These are phyloP conservation scores for Diadophis punctatus DNA, from an alignment of 2,113 vertebrate species.

Conservation along the genomic window DNA sequence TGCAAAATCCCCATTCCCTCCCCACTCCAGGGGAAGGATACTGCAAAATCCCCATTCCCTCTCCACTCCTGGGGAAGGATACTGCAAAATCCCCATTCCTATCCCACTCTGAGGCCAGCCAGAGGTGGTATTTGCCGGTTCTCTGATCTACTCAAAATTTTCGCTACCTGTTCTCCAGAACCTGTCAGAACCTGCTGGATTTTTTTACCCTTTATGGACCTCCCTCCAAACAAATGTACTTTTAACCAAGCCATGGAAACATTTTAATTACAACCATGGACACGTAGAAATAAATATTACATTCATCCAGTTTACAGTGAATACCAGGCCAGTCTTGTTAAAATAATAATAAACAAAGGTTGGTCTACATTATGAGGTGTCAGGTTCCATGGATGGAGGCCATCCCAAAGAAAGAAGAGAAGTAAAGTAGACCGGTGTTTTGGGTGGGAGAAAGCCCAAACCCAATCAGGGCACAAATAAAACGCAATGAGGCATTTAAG, in stretches of 20 bases:
- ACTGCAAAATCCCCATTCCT: too few relatives aligned
- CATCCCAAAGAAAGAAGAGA: not conserved
- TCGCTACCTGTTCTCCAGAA: too few relatives aligned
- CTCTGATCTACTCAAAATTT: too few relatives aligned
- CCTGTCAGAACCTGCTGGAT: too few relatives aligned
- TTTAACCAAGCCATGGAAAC: constrained; percentile 69
- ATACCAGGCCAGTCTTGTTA: constrained; percentile 68
- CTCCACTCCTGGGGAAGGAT: too few relatives aligned
- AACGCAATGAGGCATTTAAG: not conserved
- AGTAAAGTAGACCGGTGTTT: not conserved
- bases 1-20: too few relatives aligned
- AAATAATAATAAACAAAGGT: constrained; percentile 26
- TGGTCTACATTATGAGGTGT: constrained; percentile 55
- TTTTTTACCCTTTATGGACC: not conserved
- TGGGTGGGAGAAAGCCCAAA: not conserved
- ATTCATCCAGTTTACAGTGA: constrained; percentile 73
- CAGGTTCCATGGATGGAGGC: constrained; percentile 42
- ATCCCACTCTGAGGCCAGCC: too few relatives aligned
- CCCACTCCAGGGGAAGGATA: too few relatives aligned
- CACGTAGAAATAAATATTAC: constrained; percentile 76
- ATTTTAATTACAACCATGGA: constrained; percentile 79
- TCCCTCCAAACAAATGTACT: constrained; percentile 24
- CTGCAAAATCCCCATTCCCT: too few relatives aligned
- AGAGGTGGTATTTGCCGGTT: too few relatives aligned
- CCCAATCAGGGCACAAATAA: not conserved